Base-by-base conservation (phyloP, 1,140 invertebrate genomes). In the Chrysopa pallens region DNA sequence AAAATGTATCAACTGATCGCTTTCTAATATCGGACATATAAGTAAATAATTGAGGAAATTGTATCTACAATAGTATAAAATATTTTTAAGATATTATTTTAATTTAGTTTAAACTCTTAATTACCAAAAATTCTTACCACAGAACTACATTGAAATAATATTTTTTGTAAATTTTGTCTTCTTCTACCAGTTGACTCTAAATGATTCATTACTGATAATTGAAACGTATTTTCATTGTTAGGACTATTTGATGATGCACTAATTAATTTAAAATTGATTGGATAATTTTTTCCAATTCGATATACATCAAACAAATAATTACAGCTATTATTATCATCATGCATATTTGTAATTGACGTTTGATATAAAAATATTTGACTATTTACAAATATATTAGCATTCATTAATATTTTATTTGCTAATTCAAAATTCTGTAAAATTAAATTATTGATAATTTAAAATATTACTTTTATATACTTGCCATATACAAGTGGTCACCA, bases 1-100 rank as follows among this genome's bases (percentile, higher is more conserved):
- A 64, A 42, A 65, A 68, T 1, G 66, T 66, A 33, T 69, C 67
- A 15, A 69, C 62, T 38, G 69, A 65, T 0, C 65, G 50, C 40
- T 61, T 43, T 4, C 53, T 58, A 28, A 68, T 46, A 48, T 70
- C 67, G 11, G 58, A 50, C 11, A 60, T 52, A 33, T 51, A 46
- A 27, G 51, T 57, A 37, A 61, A 60, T 2, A 56, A n/a, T 49
- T 60, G 59, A 3, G 58, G 58, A 60, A 45, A 11, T 47, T 55
- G 6, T 55, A 43, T 17, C 55, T 56, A 15, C 2, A 11, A 33
- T 4, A 33, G 31, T 4, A 33, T 12, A 33, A 11, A 33, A 4
- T 4, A 33, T 2, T 2, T 33, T 33, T 33, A 11, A 11, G 8
- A 11, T 33, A 11, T 4, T 33, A 7, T 31, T 31, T 31, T 31